Evolutionary conservation across 53 echinoderm and acorn worm genomes (phyloP), one percentile per base, ranked within the genome.

Genomic region (Echinarachnius parma): DNA sequence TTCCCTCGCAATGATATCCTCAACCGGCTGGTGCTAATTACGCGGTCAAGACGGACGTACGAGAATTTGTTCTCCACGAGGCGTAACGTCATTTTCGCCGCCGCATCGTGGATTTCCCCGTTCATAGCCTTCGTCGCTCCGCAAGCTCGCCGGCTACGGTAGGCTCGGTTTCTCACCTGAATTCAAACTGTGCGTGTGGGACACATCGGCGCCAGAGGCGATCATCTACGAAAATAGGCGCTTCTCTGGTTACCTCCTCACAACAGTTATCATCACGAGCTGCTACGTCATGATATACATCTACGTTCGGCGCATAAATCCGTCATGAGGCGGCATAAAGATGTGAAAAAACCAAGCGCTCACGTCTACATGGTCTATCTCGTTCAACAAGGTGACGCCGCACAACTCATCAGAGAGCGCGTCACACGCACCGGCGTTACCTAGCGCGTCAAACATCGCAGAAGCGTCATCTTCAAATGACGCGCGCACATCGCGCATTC

Each of bases 111-210:
- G 70, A 14, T 69, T 4, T 53, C 10, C 37, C 70, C 70, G 30
- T 22, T 69, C 13, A 13, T 69, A 21, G 70, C 37, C 2, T 69
- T 69, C 53, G 35, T 69, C 16, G 34, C 53, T 34, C 70, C 70
- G 7, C 70, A 69, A n/a, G 19, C 35, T 26, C 4, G 34, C 26
- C 5, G 70, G 70, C 11, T 34, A 32, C n/a, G 70, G 70, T 4
- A 69, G 53, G 30, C 53, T 69, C 21, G 70, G 70, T 13, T 69
- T 32, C 25, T 52, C 50, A 5, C 13, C 52, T 1, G 3, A 31
- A 20, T 69, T 53, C 53, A 69, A 46, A 13, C 24, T 69, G 14
- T 69, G 70, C 53, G 70, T 53, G 3, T 67, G 70, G 70, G 70
- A 69, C 36, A 69, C 70, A 21, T 69, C 54, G 36, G 19, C 50